phyloP scores from a whole-genome alignment of 30 jellyfish, hydroid and myxozoan species.

The Chrysaora quinquecirrha region DNA sequence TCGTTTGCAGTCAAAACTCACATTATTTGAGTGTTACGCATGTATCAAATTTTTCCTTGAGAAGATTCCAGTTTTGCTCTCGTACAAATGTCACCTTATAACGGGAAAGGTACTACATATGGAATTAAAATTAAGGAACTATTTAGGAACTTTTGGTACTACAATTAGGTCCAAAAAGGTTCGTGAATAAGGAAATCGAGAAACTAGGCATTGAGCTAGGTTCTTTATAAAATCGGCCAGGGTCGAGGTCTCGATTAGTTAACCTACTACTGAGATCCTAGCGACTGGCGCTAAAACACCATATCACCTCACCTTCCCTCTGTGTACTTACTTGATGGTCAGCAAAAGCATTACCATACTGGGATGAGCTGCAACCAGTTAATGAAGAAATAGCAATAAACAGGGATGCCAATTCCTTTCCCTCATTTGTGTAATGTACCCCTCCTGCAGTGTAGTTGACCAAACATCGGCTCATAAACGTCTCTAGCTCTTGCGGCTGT shows the following conservation, averaged over 20 bases:
- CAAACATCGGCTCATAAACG: not conserved
- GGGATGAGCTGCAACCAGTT: conserved; percentile 32
- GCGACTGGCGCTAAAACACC: too few relatives aligned
- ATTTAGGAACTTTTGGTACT: too few relatives aligned
- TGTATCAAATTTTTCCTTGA: too few relatives aligned
- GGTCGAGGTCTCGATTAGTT: too few relatives aligned
- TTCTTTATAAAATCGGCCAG: too few relatives aligned
- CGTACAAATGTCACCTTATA: not conserved
- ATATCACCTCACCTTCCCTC: too few relatives aligned
- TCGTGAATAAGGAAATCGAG: not conserved
- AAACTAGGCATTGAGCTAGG: too few relatives aligned
- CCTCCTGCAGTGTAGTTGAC: conserved; percentile 6
- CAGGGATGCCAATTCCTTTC: conserved; percentile 34
- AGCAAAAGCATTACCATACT: conserved; percentile 4
- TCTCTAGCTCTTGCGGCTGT: not conserved
- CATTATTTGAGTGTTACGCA: too few relatives aligned
- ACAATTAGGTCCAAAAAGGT: not conserved
- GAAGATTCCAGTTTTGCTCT: too few relatives aligned
- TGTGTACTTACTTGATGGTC: not conserved
- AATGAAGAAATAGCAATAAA: conserved; percentile 24
- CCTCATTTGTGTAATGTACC: conserved; percentile 12
- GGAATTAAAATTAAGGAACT: too few relatives aligned
- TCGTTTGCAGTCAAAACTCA: too few relatives aligned
- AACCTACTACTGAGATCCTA: too few relatives aligned
- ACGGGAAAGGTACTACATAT: not conserved